These are phyloP conservation scores for Panzeria rudis DNA, from an alignment of 2,888 invertebrate genomes.

Conservation along the genomic window DNA sequence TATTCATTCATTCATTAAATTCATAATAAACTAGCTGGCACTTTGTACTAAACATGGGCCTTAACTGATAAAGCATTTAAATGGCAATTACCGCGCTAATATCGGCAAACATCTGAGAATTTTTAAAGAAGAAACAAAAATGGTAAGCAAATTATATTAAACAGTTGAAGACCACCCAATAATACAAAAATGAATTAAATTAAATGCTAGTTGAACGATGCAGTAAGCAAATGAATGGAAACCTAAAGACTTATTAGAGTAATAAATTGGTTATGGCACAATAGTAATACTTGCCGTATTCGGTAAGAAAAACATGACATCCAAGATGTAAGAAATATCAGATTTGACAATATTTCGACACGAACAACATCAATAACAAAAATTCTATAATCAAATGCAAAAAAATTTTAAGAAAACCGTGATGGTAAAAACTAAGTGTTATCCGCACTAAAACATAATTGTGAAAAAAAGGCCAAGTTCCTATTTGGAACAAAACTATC, in stretches of 20 bases:
- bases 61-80: slow-evolving; percentile 60
- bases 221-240: background rate
- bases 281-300: background rate
- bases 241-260: background rate
- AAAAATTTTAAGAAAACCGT: background rate
- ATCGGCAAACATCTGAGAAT: slow-evolving; percentile 69
- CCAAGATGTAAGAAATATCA: slow-evolving; percentile 53
- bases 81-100: slow-evolving; percentile 68
- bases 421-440: background rate
- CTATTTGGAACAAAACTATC: too few species aligned
- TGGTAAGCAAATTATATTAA: slow-evolving; percentile 39
- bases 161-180: slow-evolving; percentile 67
- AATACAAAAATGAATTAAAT: slow-evolving; percentile 68
- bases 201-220: slow-evolving; percentile 67
- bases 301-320: slow-evolving; percentile 44
- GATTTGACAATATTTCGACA: slow-evolving; percentile 46
- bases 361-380: slow-evolving; percentile 1
- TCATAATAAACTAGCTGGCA: slow-evolving; percentile 42
- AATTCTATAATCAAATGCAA: background rate
- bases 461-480: too few species aligned
- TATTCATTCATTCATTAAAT: slow-evolving; percentile 45
- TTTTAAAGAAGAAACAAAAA: slow-evolving; percentile 12
- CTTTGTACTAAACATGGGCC: slow-evolving; percentile 40
- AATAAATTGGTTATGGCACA: background rate
- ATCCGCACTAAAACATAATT: too few species aligned